Base-by-base conservation (phyloP, 2,797 vertebrate species). In the Monodelphis domestica region DNA sequence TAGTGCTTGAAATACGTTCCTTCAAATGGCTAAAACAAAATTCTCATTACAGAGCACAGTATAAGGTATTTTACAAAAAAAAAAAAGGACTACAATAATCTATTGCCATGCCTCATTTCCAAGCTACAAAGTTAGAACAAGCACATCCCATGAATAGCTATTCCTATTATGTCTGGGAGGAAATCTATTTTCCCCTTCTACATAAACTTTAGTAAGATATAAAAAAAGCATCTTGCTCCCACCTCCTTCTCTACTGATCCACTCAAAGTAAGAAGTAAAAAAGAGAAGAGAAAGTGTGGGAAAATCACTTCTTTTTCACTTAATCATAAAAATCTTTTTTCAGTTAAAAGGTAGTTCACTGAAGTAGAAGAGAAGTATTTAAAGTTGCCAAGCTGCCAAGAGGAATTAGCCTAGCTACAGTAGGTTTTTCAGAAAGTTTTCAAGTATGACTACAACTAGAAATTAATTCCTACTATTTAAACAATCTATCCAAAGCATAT, bases 381-480 rank as follows among this genome's bases (percentile, higher is more conserved):
- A 91, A 93, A 93, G 33, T 91, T 0, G 1, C 4, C 59, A 57
- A 54, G 30, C 57, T 33, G 29, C 57, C 30, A 1, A 70, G 63
- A 6, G 63, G 2, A 21, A 7, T 38, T 70, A n/a, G 63, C 63
- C 38, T 70, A n/a, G 15, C 38, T 70, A 45, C 38, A 78, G 38
- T 1, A 21, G 63, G 29, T 17, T 87, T 1, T 33, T 55, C 29
- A 55, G 84, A 10, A 94, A 90, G n/a, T n/a, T 52, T 29, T 12
- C 51, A 54, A 3, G 17, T 78, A 78, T 70, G 70, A 78, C 70
- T 38, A 17, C 52, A 38, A 45, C n/a, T 24, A 92, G 12, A 91
- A 94, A 90, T 26, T 24, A 70, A 54, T 29, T 28, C 38, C 90
- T 88, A 54, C 28, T 14, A 88, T 59, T 94, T 87, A 78, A 91